Base-by-base conservation (phyloP, 2,113 vertebrate species). In the Nesogale talazaci region DNA sequence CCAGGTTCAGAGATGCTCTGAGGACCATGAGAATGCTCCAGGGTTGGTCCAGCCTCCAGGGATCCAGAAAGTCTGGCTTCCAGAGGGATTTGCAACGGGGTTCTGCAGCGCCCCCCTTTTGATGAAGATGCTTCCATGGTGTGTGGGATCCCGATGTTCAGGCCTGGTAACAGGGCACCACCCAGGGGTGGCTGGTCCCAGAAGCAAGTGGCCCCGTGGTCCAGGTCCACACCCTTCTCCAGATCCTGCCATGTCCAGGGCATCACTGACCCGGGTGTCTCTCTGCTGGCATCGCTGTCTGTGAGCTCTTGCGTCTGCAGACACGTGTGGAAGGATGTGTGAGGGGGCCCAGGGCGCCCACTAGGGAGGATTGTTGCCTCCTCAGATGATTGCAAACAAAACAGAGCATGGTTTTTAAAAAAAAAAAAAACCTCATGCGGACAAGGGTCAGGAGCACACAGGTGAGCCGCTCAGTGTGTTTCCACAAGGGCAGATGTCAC, bases 301-400 rank as follows among this genome's bases (percentile, higher is more conserved):
- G 31, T 25, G 9, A 70, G 9, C 25, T 34, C 19, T 70, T 1
- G 10, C 17, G 17, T 70, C 67, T 70, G 12, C 42, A 23, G 52
- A 31, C 2, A 22, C 14, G 17, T 8, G 6, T 1, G 7, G n/a
- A 2, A 2, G n/a, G 1, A 0, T 12, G 1, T 1, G 0, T 14
- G 40, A 40, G 16, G 0, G 36, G 5, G 4, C 17, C 29, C 25
- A 2, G 23, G 1, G 0, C 1, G 11, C 19, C 36, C 25, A 0
- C 7, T 3, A 2, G 67, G 27, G 23, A 6, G 34, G 63, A 2
- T 4, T 9, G 31, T 34, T 34, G 9, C 2, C 38, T n/a, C 29
- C 0, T 3, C 22, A 67, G 57, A 34, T 57, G 23, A 46, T 69
- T 63, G 61, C 23, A n/a, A 79, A 57, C 52, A 15, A 61, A 81